A percentile compares a stretch with the other conserved stretches of the same genome.
These are phyloP conservation scores for Silurus asotus DNA, from an alignment of 2,113 vertebrate genomes.

Conservation along the genomic window DNA sequence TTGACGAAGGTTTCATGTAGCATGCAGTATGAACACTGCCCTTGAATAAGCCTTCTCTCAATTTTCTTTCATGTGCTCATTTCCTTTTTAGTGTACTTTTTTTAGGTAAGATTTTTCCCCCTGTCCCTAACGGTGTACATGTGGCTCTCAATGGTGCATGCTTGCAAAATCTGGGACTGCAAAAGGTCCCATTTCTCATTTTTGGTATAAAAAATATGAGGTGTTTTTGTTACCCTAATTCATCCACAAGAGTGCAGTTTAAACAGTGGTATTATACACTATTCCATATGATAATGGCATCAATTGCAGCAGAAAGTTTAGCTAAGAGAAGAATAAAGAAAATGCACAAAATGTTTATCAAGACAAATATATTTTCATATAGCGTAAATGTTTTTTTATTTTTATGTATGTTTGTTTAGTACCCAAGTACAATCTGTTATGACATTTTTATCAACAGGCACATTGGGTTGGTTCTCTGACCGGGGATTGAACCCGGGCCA, in stretches of 20 bases:
- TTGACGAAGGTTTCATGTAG: background rate
- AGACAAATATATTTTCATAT: background rate
- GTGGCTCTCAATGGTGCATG: background rate
- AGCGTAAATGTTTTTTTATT: background rate
- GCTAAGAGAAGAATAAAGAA: background rate
- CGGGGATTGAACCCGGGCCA: no score
- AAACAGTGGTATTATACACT: background rate
- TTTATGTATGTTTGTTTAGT: background rate
- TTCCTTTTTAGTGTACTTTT: background rate
- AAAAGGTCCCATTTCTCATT: background rate
- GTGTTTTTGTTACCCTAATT: background rate
- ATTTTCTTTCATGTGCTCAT: background rate
- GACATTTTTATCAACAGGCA: background rate
- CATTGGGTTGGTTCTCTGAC: no score
- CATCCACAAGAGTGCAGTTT: background rate
- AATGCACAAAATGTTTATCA: background rate
- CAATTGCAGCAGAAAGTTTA: background rate
- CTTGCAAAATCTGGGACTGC: background rate
- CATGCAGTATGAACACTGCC: conserved; percentile 1
- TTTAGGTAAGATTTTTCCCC: background rate
- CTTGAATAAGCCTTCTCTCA: background rate
- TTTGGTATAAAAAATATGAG: background rate
- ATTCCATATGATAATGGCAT: background rate
- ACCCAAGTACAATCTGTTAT: background rate
- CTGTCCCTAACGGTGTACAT: background rate